Evolutionary conservation across 92 coral and sea anemone genomes (phyloP).

Genomic region (Porites cylindrica): DNA sequence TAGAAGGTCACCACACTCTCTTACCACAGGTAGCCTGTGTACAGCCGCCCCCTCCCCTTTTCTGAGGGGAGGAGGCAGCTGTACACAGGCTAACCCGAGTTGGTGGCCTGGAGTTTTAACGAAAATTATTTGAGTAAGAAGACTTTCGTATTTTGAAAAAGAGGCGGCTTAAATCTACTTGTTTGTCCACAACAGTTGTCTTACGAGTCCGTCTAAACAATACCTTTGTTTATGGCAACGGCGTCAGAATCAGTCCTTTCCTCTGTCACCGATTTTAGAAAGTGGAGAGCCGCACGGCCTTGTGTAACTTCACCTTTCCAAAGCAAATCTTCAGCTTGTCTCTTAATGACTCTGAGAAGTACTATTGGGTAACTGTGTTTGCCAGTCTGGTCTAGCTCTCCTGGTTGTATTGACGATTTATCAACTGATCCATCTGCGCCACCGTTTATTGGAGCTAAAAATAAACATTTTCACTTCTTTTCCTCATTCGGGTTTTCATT

Average conservation of each 20-base stretch:
- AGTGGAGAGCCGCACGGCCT: neutral
- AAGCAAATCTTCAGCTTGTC: slow-evolving; percentile 10
- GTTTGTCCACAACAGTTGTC: too few relatives aligned
- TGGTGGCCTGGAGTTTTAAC: too few relatives aligned
- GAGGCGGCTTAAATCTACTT: too few relatives aligned
- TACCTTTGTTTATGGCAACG: neutral
- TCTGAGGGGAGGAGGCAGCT: too few relatives aligned
- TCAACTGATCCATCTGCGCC: neutral
- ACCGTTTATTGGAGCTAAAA: neutral
- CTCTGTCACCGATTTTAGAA: neutral
- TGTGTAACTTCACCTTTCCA: neutral
- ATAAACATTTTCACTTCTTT: neutral
- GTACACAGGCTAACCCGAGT: too few relatives aligned
- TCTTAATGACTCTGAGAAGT: slow-evolving; percentile 16
- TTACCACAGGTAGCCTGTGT: too few relatives aligned
- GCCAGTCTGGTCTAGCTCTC: neutral
- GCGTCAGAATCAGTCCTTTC: neutral
- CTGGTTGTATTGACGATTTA: neutral
- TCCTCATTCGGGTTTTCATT: too few relatives aligned
- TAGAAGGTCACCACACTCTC: too few relatives aligned
- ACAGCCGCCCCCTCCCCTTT: too few relatives aligned
- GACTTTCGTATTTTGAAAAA: too few relatives aligned
- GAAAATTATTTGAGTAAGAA: too few relatives aligned
- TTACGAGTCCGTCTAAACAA: neutral
- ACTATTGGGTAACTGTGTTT: slow-evolving; percentile 1